Evolutionary conservation across 2,113 vertebrate species (phyloP), one percentile per base, ranked within the genome.

Genomic region (Rhynchomys soricoides): DNA sequence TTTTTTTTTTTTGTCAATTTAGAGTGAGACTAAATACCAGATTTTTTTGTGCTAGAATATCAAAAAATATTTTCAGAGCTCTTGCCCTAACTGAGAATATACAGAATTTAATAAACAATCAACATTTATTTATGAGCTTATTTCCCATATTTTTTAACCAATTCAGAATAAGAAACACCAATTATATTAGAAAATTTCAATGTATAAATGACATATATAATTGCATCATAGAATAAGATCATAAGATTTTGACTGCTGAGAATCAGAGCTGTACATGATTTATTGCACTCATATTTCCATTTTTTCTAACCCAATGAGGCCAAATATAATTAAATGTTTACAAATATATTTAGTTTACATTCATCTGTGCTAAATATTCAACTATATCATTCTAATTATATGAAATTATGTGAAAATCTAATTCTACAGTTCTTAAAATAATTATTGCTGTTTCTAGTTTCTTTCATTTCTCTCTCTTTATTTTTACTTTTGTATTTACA

Each of bases 351-450:
- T 10, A 95, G 9, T 87, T 96, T 95, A 55, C 34, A 87, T 95
- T 94, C 15, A 92, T 71, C 40, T 92, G 52, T 96, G 57, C 15
- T 96, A 90, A 94, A 75, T 94, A 95, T 91, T 97, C 74, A 97
- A 70, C 87, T 90, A 91, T 87, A 89, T 26, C 10, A 71, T 92
- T 48, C 62, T 93, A 96, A 97, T 97, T 97, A 94, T 74, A 93
- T 91, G n/a, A 81, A 75, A 64, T 89, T 94, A 78, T 91, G 96
- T 95, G 55, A 93, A 70, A 19, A 95, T 77, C 9, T 71, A 91
- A 75, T 93, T 93, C 34, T 92, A 83, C 13, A 26, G 74, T 29
- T 97, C 78, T 97, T 95, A 97, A 97, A 91, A 94, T 96, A 97
- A 97, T 94, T 74, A 81, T 5, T 11, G 52, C 26, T 96, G 66